phyloP scores from a whole-genome alignment of 2,113 vertebrate species.

The Corythoichthys intestinalis region DNA sequence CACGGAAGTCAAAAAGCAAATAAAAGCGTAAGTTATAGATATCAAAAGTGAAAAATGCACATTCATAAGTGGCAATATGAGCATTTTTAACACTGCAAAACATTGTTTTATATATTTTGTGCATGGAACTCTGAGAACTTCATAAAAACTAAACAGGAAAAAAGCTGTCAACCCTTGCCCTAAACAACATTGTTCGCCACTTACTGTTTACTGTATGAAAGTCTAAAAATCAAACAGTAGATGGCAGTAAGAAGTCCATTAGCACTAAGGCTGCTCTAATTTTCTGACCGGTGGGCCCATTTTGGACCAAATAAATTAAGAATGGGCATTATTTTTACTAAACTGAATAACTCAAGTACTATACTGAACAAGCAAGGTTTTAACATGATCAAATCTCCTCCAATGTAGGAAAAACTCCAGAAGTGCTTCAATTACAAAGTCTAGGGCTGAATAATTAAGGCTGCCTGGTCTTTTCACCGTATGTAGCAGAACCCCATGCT shows the following conservation, averaged over 20 bases:
- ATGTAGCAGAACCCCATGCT: conserved; percentile 62
- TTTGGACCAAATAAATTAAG: conserved; percentile 18
- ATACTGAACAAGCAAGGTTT: conserved; percentile 11
- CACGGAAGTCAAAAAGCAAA: not conserved
- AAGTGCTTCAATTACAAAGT: conserved; percentile 39
- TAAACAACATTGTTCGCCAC: not conserved
- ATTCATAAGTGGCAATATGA: not conserved
- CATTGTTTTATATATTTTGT: not conserved
- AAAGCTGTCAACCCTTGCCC: not conserved
- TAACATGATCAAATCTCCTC: not conserved
- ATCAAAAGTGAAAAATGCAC: not conserved
- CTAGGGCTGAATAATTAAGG: conserved; percentile 47
- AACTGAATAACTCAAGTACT: conserved; percentile 16
- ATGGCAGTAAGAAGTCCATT: conserved; percentile 52
- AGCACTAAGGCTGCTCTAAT: conserved; percentile 10
- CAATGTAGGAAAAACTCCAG: conserved; percentile 14
- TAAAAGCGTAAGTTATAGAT: not conserved
- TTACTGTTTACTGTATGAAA: not conserved
- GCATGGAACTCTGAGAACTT: not conserved
- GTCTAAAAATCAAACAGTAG: conserved; percentile 45
- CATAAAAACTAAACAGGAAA: not conserved
- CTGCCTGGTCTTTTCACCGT: conserved; percentile 69
- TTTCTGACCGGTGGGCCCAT: conserved; percentile 21
- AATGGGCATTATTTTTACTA: not conserved
- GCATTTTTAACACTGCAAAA: not conserved